A percentile compares a stretch with the other conserved stretches of the same genome.
Evolutionary conservation across 2,797 vertebrate species (phyloP).

Genomic region (Buceros bicornis): DNA sequence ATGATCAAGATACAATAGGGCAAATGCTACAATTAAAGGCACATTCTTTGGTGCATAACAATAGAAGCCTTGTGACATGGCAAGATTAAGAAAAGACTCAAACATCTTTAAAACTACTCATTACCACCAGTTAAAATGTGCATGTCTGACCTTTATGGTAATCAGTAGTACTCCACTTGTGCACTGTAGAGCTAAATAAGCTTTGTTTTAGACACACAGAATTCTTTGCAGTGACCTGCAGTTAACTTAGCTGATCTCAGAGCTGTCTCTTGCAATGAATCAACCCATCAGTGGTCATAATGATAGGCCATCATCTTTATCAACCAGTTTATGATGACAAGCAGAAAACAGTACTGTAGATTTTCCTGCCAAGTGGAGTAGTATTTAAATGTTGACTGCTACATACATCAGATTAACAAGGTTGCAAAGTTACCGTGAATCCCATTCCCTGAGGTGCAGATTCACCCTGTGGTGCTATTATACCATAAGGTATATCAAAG

Average conservation of each 20-base stretch:
- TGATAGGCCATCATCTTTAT: conserved; percentile 79
- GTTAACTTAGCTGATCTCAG: conserved; percentile 79
- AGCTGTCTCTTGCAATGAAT: conserved; percentile 71
- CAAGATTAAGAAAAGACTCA: conserved; percentile 84
- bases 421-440: conserved; percentile 72
- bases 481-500: conserved; percentile 76
- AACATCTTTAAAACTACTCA: conserved; percentile 86
- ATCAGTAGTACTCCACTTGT: conserved; percentile 78
- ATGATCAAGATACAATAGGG: conserved; percentile 82
- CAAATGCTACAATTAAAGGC: conserved; percentile 85
- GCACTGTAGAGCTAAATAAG: conserved; percentile 77
- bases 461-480: conserved; percentile 75
- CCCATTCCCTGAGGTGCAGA: conserved; percentile 63
- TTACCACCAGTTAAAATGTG: conserved; percentile 84
- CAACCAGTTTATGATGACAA: conserved; percentile 75
- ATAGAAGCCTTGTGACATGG: conserved; percentile 84
- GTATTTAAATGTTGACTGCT: conserved; percentile 75
- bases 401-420: conserved; percentile 77
- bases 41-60: conserved; percentile 83
- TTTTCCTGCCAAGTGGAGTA: conserved; percentile 56
- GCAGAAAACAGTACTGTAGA: conserved; percentile 54
- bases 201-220: conserved; percentile 77
- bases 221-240: conserved; percentile 78
- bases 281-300: conserved; percentile 75
- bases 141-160: conserved; percentile 86